phyloP scores from a whole-genome alignment of 2,797 vertebrate genomes.

The Sebastes jordani region DNA sequence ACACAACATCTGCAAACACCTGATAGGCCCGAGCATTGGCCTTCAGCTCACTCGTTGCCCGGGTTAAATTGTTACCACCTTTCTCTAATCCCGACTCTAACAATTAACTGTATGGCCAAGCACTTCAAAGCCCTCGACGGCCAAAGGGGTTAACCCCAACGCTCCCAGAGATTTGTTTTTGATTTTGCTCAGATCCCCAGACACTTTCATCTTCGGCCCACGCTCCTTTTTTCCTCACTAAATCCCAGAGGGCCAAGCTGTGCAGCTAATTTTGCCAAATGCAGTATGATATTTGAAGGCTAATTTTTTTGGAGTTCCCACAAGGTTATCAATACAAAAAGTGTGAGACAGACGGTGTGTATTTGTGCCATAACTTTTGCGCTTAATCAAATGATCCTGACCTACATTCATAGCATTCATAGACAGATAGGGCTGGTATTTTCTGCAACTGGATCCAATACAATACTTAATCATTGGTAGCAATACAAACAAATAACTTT shows the following conservation, averaged over 20 bases:
- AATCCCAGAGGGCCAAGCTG: conserved; percentile 38
- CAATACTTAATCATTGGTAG: neutral
- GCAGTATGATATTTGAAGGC: conserved; percentile 69
- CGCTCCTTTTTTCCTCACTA: conserved; percentile 42
- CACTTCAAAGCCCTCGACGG: conserved; percentile 91
- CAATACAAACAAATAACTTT: neutral
- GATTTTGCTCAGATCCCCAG: conserved; percentile 86
- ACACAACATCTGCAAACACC: conserved; percentile 93
- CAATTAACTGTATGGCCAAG: conserved; percentile 93
- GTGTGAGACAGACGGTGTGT: conserved; percentile 23
- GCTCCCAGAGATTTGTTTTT: conserved; percentile 91
- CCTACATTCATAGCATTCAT: neutral
- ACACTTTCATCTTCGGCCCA: conserved; percentile 86
- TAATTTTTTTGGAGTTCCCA: conserved; percentile 50
- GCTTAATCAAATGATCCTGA: neutral
- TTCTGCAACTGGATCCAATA: neutral
- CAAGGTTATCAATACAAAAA: conserved; percentile 52
- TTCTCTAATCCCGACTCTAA: conserved; percentile 91
- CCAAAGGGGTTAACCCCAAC: conserved; percentile 90
- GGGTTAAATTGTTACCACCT: conserved; percentile 99
- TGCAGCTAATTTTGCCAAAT: conserved; percentile 57
- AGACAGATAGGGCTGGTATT: neutral
- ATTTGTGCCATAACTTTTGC: neutral
- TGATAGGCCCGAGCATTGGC: conserved; percentile 87
- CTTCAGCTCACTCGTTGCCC: conserved; percentile 84